phyloP scores from a whole-genome alignment of 1,140 invertebrate species.

The Mercenaria mercenaria region DNA sequence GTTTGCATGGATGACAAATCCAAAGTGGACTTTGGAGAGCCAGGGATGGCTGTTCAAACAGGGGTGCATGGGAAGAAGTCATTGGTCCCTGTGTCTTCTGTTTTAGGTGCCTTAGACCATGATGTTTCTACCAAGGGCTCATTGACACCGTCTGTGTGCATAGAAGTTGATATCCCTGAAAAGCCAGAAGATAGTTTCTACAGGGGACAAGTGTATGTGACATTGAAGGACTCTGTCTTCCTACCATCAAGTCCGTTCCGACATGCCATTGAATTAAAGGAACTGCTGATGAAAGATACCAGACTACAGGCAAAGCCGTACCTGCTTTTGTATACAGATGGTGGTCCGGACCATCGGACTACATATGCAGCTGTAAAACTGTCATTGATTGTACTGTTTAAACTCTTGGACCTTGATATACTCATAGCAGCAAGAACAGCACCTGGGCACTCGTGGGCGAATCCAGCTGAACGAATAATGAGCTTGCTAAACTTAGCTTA shows the following conservation, averaged over 20 bases:
- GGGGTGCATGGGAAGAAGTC: slow-evolving; percentile 66
- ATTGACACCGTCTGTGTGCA: slow-evolving; percentile 59
- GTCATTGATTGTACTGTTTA: slow-evolving; percentile 65
- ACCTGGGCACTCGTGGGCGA: slow-evolving; percentile 61
- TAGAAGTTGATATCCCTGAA: slow-evolving; percentile 65
- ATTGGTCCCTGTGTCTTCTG: slow-evolving; percentile 47
- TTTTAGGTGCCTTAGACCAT: slow-evolving; percentile 61
- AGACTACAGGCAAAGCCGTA: slow-evolving; percentile 32
- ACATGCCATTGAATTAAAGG: slow-evolving; percentile 58
- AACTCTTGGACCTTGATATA: slow-evolving; percentile 61
- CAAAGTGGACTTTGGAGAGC: slow-evolving; percentile 70
- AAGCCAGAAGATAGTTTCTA: slow-evolving; percentile 59
- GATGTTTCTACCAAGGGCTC: slow-evolving; percentile 64
- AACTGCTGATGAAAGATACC: slow-evolving; percentile 28
- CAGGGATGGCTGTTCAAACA: slow-evolving; percentile 52
- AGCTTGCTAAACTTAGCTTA: slow-evolving; percentile 64
- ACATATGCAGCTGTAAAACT: slow-evolving; percentile 59
- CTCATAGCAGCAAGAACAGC: slow-evolving; percentile 66
- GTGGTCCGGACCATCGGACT: slow-evolving; percentile 4
- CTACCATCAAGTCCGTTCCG: slow-evolving; percentile 61
- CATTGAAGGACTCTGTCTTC: slow-evolving; percentile 68
- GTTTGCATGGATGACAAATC: slow-evolving; percentile 72
- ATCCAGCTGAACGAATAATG: slow-evolving; percentile 71
- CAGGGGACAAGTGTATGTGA: slow-evolving; percentile 59
- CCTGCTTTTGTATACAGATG: not conserved